phyloP scores from a whole-genome alignment of 2,797 vertebrate species.

The Myotis vivesi region DNA sequence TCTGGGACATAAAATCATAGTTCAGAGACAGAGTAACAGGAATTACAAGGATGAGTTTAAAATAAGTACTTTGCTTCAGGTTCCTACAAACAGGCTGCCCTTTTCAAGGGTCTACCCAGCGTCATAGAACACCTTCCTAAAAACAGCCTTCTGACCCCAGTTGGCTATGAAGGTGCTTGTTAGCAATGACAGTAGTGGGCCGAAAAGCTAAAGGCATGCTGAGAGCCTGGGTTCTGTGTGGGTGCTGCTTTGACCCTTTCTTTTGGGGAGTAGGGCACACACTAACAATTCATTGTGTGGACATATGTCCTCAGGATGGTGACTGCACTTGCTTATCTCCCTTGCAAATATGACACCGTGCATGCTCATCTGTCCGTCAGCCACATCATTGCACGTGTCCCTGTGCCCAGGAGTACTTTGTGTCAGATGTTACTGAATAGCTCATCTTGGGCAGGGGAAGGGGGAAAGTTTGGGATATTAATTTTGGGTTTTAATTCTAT shows the following conservation, averaged over 20 bases:
- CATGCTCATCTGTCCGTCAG: constrained; percentile 45
- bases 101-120: constrained; percentile 53
- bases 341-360: constrained; percentile 26
- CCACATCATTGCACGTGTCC: constrained; percentile 28
- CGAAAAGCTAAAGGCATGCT: not conserved
- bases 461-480: constrained; percentile 1
- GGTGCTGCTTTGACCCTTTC: not conserved
- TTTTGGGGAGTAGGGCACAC: not conserved
- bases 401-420: constrained; percentile 62
- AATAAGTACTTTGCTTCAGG: constrained; percentile 49
- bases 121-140: not conserved
- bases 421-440: constrained; percentile 27
- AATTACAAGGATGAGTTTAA: constrained; percentile 57
- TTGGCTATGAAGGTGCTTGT: not conserved
- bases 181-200: not conserved
- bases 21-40: constrained; percentile 17
- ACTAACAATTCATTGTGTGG: not conserved
- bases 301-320: not conserved
- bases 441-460: not conserved
- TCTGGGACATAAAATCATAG: not conserved
- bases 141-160: not conserved
- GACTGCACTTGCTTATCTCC: constrained; percentile 19
- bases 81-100: constrained; percentile 12
- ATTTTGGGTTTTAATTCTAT: constrained; percentile 73
- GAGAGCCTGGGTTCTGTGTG: not conserved